These are phyloP conservation scores for Colostygia pectinataria DNA, from an alignment of 2,888 invertebrate species.

Conservation along the genomic window DNA sequence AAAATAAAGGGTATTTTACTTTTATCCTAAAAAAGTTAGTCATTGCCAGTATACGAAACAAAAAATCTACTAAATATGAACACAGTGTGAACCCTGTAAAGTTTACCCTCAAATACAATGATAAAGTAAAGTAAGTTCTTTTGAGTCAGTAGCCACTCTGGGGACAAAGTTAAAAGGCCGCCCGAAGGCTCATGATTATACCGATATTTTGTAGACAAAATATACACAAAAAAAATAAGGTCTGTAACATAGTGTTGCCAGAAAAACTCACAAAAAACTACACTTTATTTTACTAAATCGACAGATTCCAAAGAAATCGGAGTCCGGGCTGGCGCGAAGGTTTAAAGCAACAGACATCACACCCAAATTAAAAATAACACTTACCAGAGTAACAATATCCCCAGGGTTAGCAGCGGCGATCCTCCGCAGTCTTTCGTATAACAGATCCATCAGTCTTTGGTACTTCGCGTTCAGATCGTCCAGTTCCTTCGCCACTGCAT, in stretches of 20 bases:
- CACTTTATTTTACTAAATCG: too few relatives aligned
- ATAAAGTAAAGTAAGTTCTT: too few relatives aligned
- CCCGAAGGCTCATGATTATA: too few relatives aligned
- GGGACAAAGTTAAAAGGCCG: too few relatives aligned
- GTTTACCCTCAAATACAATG: not conserved
- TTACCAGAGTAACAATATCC: conserved; percentile 90
- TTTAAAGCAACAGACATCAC: conserved; percentile 12
- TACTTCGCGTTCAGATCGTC: conserved; percentile 92
- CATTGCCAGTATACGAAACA: conserved; percentile 11
- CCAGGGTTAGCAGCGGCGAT: conserved; percentile 87
- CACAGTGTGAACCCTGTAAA: conserved; percentile 19
- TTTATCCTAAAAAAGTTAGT: conserved; percentile 5
- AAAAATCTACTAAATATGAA: not conserved
- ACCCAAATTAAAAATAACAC: conserved; percentile 49
- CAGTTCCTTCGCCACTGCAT: conserved; percentile 88
- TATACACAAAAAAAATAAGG: conserved; percentile 12
- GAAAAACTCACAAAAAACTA: conserved; percentile 1
- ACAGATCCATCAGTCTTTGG: conserved; percentile 86
- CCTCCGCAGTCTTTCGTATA: conserved; percentile 87
- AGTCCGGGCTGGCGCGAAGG: too few relatives aligned
- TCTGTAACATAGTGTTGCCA: conserved; percentile 17
- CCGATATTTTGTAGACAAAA: too few relatives aligned
- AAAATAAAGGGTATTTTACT: conserved; percentile 22
- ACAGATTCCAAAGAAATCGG: too few relatives aligned
- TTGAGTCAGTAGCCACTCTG: too few relatives aligned